These are phyloP conservation scores for Agonopterix subpropinquella DNA, from an alignment of 2,888 invertebrate genomes.

Conservation along the genomic window DNA sequence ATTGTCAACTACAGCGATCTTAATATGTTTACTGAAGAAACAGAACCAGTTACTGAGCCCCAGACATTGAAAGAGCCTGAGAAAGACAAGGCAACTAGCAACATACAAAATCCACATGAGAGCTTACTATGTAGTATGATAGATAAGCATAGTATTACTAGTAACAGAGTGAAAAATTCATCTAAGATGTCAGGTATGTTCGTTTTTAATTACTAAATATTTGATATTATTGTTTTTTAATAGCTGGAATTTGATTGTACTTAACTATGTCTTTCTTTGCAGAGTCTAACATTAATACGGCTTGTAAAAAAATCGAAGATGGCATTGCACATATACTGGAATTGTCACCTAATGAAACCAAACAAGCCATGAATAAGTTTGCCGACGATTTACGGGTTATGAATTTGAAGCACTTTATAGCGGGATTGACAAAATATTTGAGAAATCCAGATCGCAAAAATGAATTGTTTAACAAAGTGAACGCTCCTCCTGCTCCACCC, in stretches of 20 bases:
- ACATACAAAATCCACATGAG: slow-evolving; percentile 21
- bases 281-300: slow-evolving; percentile 30
- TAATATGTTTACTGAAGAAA: slow-evolving; percentile 23
- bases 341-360: slow-evolving; percentile 24
- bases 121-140: slow-evolving; percentile 49
- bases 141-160: slow-evolving; percentile 34
- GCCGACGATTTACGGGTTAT: slow-evolving; percentile 34
- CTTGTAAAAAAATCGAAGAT: slow-evolving; percentile 36
- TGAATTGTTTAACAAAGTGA: slow-evolving; percentile 40
- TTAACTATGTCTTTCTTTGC: slow-evolving; percentile 19
- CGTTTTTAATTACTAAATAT: not conserved
- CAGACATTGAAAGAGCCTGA: not conserved
- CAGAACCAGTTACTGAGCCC: slow-evolving; percentile 5
- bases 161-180: not conserved
- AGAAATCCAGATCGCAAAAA: slow-evolving; percentile 40
- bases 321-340: slow-evolving; percentile 30
- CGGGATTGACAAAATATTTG: slow-evolving; percentile 43
- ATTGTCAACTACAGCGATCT: slow-evolving; percentile 29
- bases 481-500: slow-evolving; percentile 36
- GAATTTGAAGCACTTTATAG: slow-evolving; percentile 34
- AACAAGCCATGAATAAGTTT: slow-evolving; percentile 35
- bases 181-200: no score
- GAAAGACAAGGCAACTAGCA: slow-evolving; percentile 5
- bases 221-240: not conserved
- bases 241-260: not conserved